Base-by-base conservation (phyloP, 2,888 invertebrate genomes). In the Drosophila kambysellisi region DNA sequence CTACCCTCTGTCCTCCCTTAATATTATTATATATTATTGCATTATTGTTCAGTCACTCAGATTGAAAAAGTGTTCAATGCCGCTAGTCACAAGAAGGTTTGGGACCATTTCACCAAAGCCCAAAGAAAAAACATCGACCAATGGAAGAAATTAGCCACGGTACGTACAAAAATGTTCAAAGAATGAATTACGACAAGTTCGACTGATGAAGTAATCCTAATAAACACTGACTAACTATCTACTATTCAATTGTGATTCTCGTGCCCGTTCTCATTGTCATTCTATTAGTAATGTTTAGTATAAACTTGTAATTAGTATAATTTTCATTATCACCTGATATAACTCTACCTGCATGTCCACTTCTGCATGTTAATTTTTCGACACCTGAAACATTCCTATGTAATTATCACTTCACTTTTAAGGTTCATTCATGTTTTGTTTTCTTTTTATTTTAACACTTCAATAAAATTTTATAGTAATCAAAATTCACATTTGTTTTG, bases 51-150 rank as follows among this genome's bases (percentile, higher is more conserved):
- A 99, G 99, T 99, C 96, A 97, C 97, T 96, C 98, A 98, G 96
- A 98, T 99, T 95, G 98, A 98, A 96, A 97, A 97, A 95, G 98
- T 99, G 95, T 98, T 99, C 95, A 95, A 95, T 94, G 97, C 98
- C 92, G 98, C 98, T 93, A 97, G 96, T 94, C 98, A 98, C 95
- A 98, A 99, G 96, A 98, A 98, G 94, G 98, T 98, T 94, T 99
- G 99, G 99, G 99, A 99, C 96, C 99, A 99, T 96, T 99, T 99
- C 96, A 98, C 98, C 94, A 99, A 99, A 95, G 97, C 98, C 91
- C 99, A 99, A 94, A 95, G 99, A 95, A 99, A 99, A 96, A 98
- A 98, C 95, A 97, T 99, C 94, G 98, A 98, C 94, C 96, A 97
- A 93, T 99, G 99, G 99, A 97, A 97, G 95, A 98, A 97, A 95